Evolutionary conservation across 1,140 invertebrate genomes (phyloP).

Genomic region (Drosophila teissieri): DNA sequence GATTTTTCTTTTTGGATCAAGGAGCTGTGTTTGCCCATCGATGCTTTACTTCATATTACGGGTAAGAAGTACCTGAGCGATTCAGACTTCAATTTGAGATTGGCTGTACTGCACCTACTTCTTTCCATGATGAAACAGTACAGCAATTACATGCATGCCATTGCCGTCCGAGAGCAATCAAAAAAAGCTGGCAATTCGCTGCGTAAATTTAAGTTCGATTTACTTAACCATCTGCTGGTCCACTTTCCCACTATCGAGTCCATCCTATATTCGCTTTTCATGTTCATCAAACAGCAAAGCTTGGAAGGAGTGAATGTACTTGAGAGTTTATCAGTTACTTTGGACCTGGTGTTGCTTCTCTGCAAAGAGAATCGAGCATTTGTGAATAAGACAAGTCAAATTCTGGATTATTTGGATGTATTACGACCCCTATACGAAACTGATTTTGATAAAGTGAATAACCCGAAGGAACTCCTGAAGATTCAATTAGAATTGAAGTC

Average conservation of each 20-base stretch:
- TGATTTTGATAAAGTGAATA: constrained; percentile 33
- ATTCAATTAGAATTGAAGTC: constrained; percentile 88
- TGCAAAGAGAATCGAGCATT: constrained; percentile 79
- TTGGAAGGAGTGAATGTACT: constrained; percentile 50
- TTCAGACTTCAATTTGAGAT: constrained; percentile 28
- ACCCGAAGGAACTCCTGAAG: constrained; percentile 24
- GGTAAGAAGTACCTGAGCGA: constrained; percentile 37
- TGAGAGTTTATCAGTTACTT: constrained; percentile 66
- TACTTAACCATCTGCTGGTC: constrained; percentile 78
- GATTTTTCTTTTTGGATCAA: constrained; percentile 79
- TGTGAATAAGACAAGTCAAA: constrained; percentile 75
- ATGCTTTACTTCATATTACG: constrained; percentile 64
- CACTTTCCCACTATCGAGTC: constrained; percentile 74
- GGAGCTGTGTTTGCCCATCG: constrained; percentile 71
- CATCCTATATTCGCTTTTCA: constrained; percentile 65
- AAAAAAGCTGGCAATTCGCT: constrained; percentile 72
- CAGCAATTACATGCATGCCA: constrained; percentile 70
- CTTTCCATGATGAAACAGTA: constrained; percentile 80
- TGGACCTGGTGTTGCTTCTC: constrained; percentile 75
- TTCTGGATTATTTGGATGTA: constrained; percentile 78
- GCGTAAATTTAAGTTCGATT: constrained; percentile 77
- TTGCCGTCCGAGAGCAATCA: constrained; percentile 58
- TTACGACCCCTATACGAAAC: constrained; percentile 71
- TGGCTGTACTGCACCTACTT: constrained; percentile 55
- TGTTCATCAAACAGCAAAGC: constrained; percentile 45